These are phyloP conservation scores for Tricholaema leucomelas DNA, from an alignment of 2,113 vertebrate species.

Conservation along the genomic window DNA sequence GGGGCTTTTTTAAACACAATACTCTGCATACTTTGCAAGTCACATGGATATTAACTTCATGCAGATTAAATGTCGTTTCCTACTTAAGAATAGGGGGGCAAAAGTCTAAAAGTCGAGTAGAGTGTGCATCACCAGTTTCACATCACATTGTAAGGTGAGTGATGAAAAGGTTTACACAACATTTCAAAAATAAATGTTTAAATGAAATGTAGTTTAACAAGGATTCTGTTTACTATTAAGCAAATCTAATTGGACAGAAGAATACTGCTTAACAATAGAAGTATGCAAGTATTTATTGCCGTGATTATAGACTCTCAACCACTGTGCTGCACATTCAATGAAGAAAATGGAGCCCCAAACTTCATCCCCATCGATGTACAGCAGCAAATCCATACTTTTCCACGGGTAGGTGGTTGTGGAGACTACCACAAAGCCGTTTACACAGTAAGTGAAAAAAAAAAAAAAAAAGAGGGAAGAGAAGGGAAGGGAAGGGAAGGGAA, in stretches of 20 bases:
- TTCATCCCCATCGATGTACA: not conserved
- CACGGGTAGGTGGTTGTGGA: not conserved
- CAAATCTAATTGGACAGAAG: not conserved
- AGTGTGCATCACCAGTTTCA: not conserved
- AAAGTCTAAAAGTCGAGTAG: not conserved
- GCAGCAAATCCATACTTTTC: not conserved
- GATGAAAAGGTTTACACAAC: not conserved
- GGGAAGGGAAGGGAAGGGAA: no score
- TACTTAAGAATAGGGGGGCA: not conserved
- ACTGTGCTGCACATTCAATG: not conserved
- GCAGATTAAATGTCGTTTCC: not conserved
- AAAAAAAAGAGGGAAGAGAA: no score
- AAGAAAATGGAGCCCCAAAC: not conserved
- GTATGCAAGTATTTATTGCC: not conserved
- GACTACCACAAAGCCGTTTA: not conserved
- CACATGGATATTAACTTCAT: not conserved
- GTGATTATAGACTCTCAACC: not conserved
- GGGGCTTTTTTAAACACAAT: not conserved
- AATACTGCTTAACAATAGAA: not conserved
- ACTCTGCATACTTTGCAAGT: not conserved
- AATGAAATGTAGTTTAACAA: not conserved
- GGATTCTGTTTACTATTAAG: not conserved
- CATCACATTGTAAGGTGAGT: not conserved
- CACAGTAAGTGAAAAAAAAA: not conserved
- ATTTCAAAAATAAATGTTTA: not conserved